Conservation (phyloP, 2,888 invertebrate species). For the Agrilus mali region DNA sequence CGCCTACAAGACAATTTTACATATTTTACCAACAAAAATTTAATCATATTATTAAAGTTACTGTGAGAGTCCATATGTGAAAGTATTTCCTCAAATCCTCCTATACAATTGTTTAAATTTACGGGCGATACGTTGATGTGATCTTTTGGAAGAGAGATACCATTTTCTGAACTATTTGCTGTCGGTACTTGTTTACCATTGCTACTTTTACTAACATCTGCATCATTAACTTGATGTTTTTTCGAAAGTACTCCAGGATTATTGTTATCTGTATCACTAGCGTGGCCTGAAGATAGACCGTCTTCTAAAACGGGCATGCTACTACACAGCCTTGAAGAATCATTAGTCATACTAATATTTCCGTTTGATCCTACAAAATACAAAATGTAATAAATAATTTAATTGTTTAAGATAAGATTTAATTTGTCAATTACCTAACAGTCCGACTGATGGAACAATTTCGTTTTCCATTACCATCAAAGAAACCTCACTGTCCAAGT, state of each 20-base stretch:
- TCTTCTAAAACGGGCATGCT: slow-evolving; percentile 90
- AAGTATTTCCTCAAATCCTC: slow-evolving; percentile 27
- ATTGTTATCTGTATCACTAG: slow-evolving; percentile 84
- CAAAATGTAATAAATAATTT: background rate
- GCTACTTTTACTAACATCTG: slow-evolving; percentile 54
- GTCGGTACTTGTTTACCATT: slow-evolving; percentile 24
- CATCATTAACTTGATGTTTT: slow-evolving; percentile 60
- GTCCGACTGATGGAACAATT: slow-evolving; percentile 31
- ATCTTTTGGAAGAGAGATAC: slow-evolving; percentile 25
- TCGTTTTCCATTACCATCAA: slow-evolving; percentile 63
- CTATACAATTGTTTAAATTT: slow-evolving; percentile 29
- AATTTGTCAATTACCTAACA: slow-evolving; percentile 21
- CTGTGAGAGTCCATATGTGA: slow-evolving; percentile 29
- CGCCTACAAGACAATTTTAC: slow-evolving; percentile 15
- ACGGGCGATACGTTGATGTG: slow-evolving; percentile 21
- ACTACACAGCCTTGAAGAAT: slow-evolving; percentile 54
- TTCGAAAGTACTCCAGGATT: slow-evolving; percentile 57
- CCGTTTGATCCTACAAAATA: slow-evolving; percentile 38
- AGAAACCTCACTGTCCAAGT: slow-evolving; percentile 74
- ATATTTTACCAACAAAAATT: slow-evolving; percentile 6
- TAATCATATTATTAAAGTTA: slow-evolving; percentile 12
- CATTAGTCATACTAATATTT: slow-evolving; percentile 46
- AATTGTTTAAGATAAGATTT: background rate
- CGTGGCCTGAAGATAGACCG: slow-evolving; percentile 87
- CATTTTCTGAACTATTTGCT: slow-evolving; percentile 25